A percentile compares a stretch with the other conserved stretches of the same genome.
phyloP scores from a whole-genome alignment of 2,113 vertebrate genomes.

The Ageneiosus marmoratus region DNA sequence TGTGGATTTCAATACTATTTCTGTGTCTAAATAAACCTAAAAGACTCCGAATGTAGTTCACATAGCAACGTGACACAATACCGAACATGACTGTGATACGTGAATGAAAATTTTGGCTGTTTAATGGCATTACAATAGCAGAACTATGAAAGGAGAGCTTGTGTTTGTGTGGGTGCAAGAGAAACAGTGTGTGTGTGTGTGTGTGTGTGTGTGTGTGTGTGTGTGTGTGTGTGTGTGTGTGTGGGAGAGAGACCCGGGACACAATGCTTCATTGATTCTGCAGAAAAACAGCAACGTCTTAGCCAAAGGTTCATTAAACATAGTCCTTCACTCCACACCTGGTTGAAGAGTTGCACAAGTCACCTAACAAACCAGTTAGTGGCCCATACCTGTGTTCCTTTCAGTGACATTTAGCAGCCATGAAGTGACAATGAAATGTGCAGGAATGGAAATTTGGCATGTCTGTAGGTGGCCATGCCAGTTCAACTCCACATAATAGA shows the following conservation, averaged over 20 bases:
- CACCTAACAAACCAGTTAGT: constrained; percentile 25
- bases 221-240: constrained; percentile 24
- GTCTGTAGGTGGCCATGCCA: constrained; percentile 18
- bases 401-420: constrained; percentile 24
- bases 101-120: not conserved
- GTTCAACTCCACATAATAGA: constrained; percentile 24
- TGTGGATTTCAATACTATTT: not conserved
- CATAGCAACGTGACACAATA: not conserved
- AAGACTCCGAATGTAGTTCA: not conserved
- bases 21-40: not conserved
- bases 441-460: constrained; percentile 19
- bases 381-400: constrained; percentile 24
- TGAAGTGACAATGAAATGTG: constrained; percentile 5
- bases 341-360: not conserved
- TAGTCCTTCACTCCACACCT: not conserved
- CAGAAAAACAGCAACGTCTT: constrained; percentile 34
- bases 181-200: constrained; percentile 20
- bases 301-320: constrained; percentile 32
- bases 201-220: constrained; percentile 23
- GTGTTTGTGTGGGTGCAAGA: constrained; percentile 6
- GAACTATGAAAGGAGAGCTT: not conserved
- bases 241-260: constrained; percentile 4
- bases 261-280: constrained; percentile 47
- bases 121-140: not conserved
- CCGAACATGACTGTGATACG: not conserved